A percentile compares a stretch with the other conserved stretches of the same genome.
phyloP scores from a whole-genome alignment of 1,140 invertebrate species.

The Cotesia vestalis region DNA sequence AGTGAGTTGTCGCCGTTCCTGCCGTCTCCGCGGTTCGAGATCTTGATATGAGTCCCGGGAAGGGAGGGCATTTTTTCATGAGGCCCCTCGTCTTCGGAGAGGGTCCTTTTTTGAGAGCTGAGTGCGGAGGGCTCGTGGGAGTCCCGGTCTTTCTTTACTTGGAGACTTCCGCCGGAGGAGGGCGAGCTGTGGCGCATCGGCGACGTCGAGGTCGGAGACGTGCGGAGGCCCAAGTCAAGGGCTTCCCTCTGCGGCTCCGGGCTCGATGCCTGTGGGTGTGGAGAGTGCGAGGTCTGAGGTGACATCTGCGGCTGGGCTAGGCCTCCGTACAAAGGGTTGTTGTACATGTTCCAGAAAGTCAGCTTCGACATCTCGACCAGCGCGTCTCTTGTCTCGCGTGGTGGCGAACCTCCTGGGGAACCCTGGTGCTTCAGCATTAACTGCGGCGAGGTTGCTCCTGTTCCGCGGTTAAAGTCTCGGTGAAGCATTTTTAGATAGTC shows the following conservation, averaged over 20 bases:
- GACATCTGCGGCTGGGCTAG: constrained; percentile 49
- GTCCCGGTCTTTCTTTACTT: constrained; percentile 73
- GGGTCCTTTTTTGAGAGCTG: constrained; percentile 71
- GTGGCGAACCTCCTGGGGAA: constrained; percentile 67
- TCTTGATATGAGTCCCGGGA: constrained; percentile 86
- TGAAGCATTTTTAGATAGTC: constrained; percentile 79
- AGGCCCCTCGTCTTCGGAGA: constrained; percentile 56
- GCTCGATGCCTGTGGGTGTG: constrained; percentile 50
- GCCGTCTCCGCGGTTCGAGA: constrained; percentile 82
- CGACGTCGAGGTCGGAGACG: constrained; percentile 55
- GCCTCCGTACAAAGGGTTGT: constrained; percentile 61
- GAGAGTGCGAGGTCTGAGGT: constrained; percentile 55
- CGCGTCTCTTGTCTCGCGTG: constrained; percentile 69
- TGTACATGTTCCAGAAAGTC: constrained; percentile 84
- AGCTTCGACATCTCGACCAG: constrained; percentile 79
- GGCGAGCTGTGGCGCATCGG: constrained; percentile 51
- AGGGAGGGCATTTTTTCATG: constrained; percentile 53
- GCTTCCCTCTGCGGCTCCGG: constrained; percentile 71
- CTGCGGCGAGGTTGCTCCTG: constrained; percentile 61
- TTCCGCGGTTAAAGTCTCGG: constrained; percentile 61
- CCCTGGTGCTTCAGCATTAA: constrained; percentile 62
- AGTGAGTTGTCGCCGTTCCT: constrained; percentile 85
- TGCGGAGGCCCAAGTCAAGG: constrained; percentile 68
- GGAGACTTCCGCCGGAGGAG: constrained; percentile 50
- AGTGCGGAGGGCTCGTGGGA: constrained; percentile 63